Evolutionary conservation across 1,140 invertebrate species (phyloP), one percentile per base, ranked within the genome.

Genomic region (Leptestheria dahalacensis): DNA sequence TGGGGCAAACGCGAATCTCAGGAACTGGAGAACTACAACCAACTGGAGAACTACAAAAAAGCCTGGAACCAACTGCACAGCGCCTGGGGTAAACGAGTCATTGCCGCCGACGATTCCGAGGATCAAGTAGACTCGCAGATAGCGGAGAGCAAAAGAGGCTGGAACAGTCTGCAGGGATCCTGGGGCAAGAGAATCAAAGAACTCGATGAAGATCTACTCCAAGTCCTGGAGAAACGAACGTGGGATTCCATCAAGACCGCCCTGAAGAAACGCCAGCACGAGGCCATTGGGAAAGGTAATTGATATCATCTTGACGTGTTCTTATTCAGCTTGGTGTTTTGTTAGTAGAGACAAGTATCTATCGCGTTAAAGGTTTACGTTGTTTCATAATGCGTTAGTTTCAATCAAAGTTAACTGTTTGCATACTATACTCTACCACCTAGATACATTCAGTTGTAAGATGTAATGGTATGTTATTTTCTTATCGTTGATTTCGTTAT

Each of bases 101-200:
- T 60, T 23, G 48, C 33, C 59, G 58, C 24, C 3, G 51, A 48
- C n/a, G n/a, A 49, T 26, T 47, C 46, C 24, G 51, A 60, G 63
- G 64, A 56, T 61, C 18, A 61, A 61, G 6, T 41, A 15, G 33
- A 41, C 33, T 60, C 64, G 6, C 49, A 60, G 48, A 49, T 48
- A 1, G 62, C 29, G 10, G 64, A 20, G 4, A 21, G 33, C 29
- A 64, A 74, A 61, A 61, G 73, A 21, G 69, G 62, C 29, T 66
- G 65, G 65, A 62, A 65, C 25, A 64, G 66, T 55, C 59, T 66
- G n/a, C 58, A 60, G 18, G 57, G 58, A 12, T 62, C 54, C 20
- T 67, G 66, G 66, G 65, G 65, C 25, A 66, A 66, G 47, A 48
- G 58, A n/a, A n/a, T n/a, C n/a, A n/a, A n/a, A n/a, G n/a, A n/a